Base-by-base conservation (phyloP, 2,797 vertebrate genomes). In the Cirrhinus mrigala region DNA sequence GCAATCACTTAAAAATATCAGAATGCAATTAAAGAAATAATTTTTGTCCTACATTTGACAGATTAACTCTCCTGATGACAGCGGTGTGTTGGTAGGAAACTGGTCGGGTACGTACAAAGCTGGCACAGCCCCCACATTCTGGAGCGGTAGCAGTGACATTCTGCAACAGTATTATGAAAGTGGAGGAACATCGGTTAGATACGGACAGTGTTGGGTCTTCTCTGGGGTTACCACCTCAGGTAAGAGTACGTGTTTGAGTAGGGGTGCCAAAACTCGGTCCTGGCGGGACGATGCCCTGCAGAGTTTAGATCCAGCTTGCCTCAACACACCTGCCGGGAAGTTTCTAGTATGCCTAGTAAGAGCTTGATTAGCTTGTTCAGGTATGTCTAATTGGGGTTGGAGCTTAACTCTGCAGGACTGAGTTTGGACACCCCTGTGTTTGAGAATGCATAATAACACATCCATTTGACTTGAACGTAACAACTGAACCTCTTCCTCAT, bases 151-250 rank as follows among this genome's bases (percentile, higher is more conserved):
- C 77, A 94, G 97, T 58, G 96, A 97, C 82, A 97, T 98, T 89
- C 93, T 98, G 10, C 93, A 91, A 58, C 85, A 94, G 80, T 98
- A 96, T 90, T 90, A 95, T 56, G 86, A 90, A 62, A 92, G 68
- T 0, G 91, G 86, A 0, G 96, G 96, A 6, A 85, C 7, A 0
- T 94, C 97, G 0, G 95, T 98, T 3, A 93, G 93, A 83, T 98
- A 95, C 0, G 97, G 97, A 69, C 97, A 98, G 89, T 98, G 97
- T 88, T 98, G 97, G 97, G 95, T 97, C 56, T 98, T 98, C 81
- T 96, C 96, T 8, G 97, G 96, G 0, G 92, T 97, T 4, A 92
- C 95, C 89, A 98, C 95, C 0, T 94, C 97, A 91, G 96, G 95
- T 96, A 16, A 40, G 88, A 15, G 14, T 3, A 27, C 52, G 9